Percentiles rank a stretch among this genome's conserved stretches.
Conservation (phyloP, 2,888 invertebrate species). For the Drosophila ustulata region DNA sequence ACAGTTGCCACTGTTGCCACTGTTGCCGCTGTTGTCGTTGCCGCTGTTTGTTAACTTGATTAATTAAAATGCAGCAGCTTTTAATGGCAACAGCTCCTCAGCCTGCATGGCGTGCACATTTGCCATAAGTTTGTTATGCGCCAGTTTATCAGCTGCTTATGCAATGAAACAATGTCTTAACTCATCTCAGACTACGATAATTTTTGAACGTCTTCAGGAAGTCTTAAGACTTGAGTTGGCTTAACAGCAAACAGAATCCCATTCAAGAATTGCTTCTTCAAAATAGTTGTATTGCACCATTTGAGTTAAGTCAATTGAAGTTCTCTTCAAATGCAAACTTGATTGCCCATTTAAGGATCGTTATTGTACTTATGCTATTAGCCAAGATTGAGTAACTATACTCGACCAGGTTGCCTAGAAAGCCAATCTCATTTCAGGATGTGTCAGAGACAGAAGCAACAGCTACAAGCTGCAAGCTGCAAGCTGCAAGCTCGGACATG, state of each 20-base stretch:
- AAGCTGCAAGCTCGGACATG: conserved; percentile 11
- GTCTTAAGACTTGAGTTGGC: neutral
- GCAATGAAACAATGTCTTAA: conserved; percentile 48
- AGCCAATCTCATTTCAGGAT: conserved; percentile 17
- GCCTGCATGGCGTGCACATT: conserved; percentile 60
- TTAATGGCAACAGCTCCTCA: conserved; percentile 52
- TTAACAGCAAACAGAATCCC: conserved; percentile 4
- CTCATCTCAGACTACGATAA: conserved; percentile 10
- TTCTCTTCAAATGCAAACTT: conserved; percentile 4
- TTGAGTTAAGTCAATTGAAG: conserved; percentile 4
- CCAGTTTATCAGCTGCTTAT: conserved; percentile 65
- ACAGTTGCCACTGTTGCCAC: neutral
- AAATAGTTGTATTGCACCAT: neutral
- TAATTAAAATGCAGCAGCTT: conserved; percentile 74
- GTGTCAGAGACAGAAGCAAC: conserved; percentile 16
- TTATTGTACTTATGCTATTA: conserved; percentile 1
- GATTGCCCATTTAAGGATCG: neutral
- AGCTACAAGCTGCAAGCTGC: conserved; percentile 6
- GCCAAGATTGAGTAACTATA: neutral
- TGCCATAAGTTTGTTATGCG: conserved; percentile 67
- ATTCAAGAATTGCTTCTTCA: neutral
- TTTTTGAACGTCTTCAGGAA: conserved; percentile 6
- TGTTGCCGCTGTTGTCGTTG: conserved; percentile 19
- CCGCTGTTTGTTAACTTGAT: conserved; percentile 74
- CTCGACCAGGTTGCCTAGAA: neutral